Base-by-base conservation (phyloP, 2,888 invertebrate genomes). In the Cantharis rustica region DNA sequence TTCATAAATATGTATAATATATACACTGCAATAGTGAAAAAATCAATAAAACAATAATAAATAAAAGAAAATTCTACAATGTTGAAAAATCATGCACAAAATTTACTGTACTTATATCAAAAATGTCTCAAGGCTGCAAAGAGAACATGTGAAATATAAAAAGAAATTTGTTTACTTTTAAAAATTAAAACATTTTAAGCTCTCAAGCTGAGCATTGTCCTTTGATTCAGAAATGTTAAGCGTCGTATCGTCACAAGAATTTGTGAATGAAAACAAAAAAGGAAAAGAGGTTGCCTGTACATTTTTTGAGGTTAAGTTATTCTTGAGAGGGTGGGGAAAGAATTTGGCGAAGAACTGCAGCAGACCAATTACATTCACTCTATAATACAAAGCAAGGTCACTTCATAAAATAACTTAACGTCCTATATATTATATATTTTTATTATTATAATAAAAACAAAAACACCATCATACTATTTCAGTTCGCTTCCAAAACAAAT, bases 311-410 rank as follows among this genome's bases (percentile, higher is more conserved):
- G 47, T 47, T 47, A 47, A 47, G 47, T 47, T 47, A 47, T 47
- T 47, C 47, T 47, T 47, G 47, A 47, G 47, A 47, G 47, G 47
- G 47, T 2, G 47, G n/a, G 47, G n/a, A 47, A 47, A 47, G 47
- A 47, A 47, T 47, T 47, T 47, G 47, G 47, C 47, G 47, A 47
- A 73, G 80, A 80, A 82, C 80, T 76, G 81, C 78, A 82, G 84
- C 84, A 80, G 85, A 85, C 82, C 81, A 84, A 85, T 85, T 85
- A 85, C 64, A 23, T 66, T 20, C 84, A 86, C 84, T 84, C 88
- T 90, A 90, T 90, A 88, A 89, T 90, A 90, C 90, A 90, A 90
- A 90, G 90, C 90, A 91, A 90, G 90, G 90, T 88, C 90, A 91
- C 90, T 90, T 90, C 89, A 90, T 86, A 90, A 90, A 90, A 90